Base-by-base conservation (phyloP, 1,140 invertebrate genomes). In the Akabosia matsudoensis region DNA sequence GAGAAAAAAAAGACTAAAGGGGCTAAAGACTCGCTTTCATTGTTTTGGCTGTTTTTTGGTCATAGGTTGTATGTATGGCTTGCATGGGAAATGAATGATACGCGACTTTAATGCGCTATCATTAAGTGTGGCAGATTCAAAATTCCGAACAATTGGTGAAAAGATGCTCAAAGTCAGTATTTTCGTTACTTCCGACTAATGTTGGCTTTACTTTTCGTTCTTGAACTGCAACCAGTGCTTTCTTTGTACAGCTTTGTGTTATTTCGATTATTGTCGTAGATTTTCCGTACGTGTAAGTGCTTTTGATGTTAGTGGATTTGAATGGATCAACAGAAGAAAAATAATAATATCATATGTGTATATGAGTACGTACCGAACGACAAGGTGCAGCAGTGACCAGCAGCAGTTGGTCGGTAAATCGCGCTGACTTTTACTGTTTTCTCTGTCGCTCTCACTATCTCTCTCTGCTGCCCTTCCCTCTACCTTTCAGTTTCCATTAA, bases 341-440 rank as follows among this genome's bases (percentile, higher is more conserved):
- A 24, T 4, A 24, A 61, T 61, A 61, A 22, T 61, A 61, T 16
- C 24, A 61, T 10, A 24, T 61, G 54, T 61, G 54, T 61, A 61
- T 61, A 61, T 61, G 54, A n/a, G 54, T 61, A 22, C 24, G 54
- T 61, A 22, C n/a, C 54, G 61, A 30, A 30, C 31, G 61, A 67
- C 61, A 67, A 67, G 61, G 61, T 67, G 61, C 61, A 67, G 26
- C 61, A 67, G 61, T 67, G 61, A 28, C 61, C 61, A 67, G 61
- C 61, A 67, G 22, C 61, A 16, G 37, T 45, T 45, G 37, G 37
- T 45, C 37, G 37, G 37, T 45, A 45, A n/a, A 45, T 45, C 37
- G 37, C 37, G 7, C 61, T 67, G 61, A 67, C 61, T 67, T 67
- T 67, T 30, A 13, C 14, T 61, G 7, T 61, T 22, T 61, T 22